These are phyloP conservation scores for Psophia crepitans DNA, from an alignment of 2,113 vertebrate species.

Conservation along the genomic window DNA sequence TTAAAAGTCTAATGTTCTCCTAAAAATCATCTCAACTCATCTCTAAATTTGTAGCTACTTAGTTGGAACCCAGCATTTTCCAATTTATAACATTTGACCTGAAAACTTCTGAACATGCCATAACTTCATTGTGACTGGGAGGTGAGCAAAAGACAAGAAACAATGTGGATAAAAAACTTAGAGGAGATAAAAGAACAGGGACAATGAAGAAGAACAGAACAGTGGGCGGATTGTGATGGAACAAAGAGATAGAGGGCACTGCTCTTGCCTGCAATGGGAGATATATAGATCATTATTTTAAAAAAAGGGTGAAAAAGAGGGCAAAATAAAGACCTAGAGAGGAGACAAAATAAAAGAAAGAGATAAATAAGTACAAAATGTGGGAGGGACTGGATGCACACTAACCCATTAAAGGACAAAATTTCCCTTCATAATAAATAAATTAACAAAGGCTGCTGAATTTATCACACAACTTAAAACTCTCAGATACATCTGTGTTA, in stretches of 20 bases:
- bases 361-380: neutral
- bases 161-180: neutral
- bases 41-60: neutral
- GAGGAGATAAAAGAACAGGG: neutral
- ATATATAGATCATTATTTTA: constrained; percentile 22
- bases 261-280: neutral
- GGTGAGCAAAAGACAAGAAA: neutral
- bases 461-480: neutral
- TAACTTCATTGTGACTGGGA: neutral
- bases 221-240: neutral
- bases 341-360: neutral
- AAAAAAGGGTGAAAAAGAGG: neutral
- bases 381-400: neutral
- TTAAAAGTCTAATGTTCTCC: neutral
- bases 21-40: neutral
- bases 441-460: neutral
- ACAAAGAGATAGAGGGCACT: neutral
- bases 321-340: neutral
- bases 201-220: neutral
- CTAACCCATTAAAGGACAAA: neutral
- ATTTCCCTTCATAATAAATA: neutral
- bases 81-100: neutral
- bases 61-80: neutral
- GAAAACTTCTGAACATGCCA: neutral
- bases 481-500: neutral